These are phyloP conservation scores for Erinaceus europaeus DNA, from an alignment of 2,113 vertebrate genomes.

Conservation along the genomic window DNA sequence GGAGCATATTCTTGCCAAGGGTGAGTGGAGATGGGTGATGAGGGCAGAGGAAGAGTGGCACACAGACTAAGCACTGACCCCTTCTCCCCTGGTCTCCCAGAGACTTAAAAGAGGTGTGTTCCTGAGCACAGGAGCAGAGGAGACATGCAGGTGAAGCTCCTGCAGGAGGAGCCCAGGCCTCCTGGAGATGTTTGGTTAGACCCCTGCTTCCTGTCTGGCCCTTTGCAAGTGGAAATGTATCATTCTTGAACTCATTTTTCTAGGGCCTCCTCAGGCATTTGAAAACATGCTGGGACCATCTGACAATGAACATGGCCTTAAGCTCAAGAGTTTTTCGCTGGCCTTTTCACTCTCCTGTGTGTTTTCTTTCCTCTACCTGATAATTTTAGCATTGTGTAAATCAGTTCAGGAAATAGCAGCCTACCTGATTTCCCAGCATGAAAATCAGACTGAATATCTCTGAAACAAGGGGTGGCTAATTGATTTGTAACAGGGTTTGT, in stretches of 20 bases:
- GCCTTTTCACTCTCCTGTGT: neutral
- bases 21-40: too few species aligned
- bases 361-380: constrained; percentile 27
- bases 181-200: neutral
- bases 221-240: neutral
- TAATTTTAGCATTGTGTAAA: constrained; percentile 17
- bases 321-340: neutral
- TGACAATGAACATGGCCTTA: neutral
- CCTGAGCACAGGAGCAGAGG: too few species aligned
- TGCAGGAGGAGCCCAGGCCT: too few species aligned
- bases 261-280: neutral
- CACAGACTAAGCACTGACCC: neutral
- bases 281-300: neutral
- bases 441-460: neutral
- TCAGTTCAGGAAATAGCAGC: constrained; percentile 1
- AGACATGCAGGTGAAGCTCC: too few species aligned
- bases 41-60: neutral
- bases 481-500: constrained; percentile 27
- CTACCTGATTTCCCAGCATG: neutral
- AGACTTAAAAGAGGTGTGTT: too few species aligned
- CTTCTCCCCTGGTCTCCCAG: too few species aligned
- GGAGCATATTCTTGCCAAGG: neutral
- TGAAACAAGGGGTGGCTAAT: constrained; percentile 22
- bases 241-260: neutral
- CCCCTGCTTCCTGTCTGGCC: neutral